A percentile compares a stretch with the other conserved stretches of the same genome.
Evolutionary conservation across 2,797 vertebrate genomes (phyloP).

Genomic region (Erethizon dorsatum): DNA sequence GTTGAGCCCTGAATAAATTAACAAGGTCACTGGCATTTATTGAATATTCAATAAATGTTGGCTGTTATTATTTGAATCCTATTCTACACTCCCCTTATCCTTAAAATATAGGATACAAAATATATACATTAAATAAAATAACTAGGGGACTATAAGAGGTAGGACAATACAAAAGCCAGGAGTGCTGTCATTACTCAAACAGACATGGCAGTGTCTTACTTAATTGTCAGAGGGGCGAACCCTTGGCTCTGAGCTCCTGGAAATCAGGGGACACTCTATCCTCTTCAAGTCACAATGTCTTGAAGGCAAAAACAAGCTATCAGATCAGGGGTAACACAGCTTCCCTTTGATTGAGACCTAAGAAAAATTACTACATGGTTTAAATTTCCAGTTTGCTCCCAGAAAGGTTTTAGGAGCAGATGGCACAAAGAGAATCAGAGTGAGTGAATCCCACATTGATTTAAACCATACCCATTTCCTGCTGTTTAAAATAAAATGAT

Average conservation of each 20-base stretch:
- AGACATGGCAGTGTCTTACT: neutral
- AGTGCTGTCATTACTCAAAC: neutral
- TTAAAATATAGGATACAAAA: neutral
- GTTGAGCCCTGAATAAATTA: neutral
- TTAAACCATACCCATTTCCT: neutral
- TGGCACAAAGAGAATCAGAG: neutral
- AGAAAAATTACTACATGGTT: neutral
- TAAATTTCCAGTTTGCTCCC: neutral
- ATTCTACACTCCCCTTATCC: neutral
- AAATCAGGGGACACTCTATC: neutral
- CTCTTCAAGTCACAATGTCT: neutral
- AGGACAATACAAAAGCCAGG: neutral
- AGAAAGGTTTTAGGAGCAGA: neutral
- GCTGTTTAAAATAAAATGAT: neutral
- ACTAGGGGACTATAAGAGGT: neutral
- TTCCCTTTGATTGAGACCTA: neutral
- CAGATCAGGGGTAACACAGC: neutral
- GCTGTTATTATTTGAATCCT: neutral
- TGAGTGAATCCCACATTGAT: neutral
- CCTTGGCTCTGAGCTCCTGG: neutral
- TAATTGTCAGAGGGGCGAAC: neutral
- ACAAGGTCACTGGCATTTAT: neutral
- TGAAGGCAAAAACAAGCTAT: neutral
- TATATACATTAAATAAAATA: neutral
- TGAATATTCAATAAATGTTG: neutral